These are phyloP conservation scores for Aurelia sp. DNA, from an alignment of 30 jellyfish, hydroid and myxozoan species.

Conservation along the genomic window DNA sequence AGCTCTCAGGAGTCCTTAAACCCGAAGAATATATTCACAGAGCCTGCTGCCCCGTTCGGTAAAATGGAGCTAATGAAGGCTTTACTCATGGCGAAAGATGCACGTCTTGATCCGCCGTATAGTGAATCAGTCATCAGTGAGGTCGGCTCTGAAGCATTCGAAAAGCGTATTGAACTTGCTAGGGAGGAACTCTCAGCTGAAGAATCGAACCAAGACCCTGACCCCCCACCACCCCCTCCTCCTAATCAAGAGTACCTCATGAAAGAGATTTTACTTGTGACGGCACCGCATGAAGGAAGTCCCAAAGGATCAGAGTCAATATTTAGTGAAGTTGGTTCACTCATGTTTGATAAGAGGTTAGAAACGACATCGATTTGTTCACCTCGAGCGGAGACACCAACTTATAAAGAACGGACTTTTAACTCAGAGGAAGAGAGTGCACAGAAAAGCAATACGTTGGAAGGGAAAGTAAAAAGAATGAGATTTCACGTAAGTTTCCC, in stretches of 20 bases:
- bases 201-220: slow-evolving; percentile 54
- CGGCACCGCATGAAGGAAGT: slow-evolving; percentile 89
- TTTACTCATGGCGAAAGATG: slow-evolving; percentile 61
- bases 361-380: slow-evolving; percentile 79
- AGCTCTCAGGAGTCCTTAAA: slow-evolving; percentile 11
- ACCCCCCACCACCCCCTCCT: slow-evolving; percentile 94
- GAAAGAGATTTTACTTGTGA: slow-evolving; percentile 90
- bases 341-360: slow-evolving; percentile 80
- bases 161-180: slow-evolving; percentile 79
- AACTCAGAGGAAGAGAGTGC: slow-evolving; percentile 50
- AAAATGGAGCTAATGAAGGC: slow-evolving; percentile 96
- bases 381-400: slow-evolving; percentile 96
- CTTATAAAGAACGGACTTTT: slow-evolving; percentile 34
- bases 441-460: slow-evolving; percentile 39
- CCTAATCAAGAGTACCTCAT: slow-evolving; percentile 82
- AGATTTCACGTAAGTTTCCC: slow-evolving; percentile 73
- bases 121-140: slow-evolving; percentile 96
- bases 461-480: slow-evolving; percentile 79
- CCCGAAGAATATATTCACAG: slow-evolving; percentile 54
- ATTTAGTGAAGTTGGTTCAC: slow-evolving; percentile 96
- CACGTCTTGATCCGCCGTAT: slow-evolving; percentile 46
- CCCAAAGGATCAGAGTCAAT: slow-evolving; percentile 82
- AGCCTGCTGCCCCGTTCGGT: slow-evolving; percentile 87
- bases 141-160: slow-evolving; percentile 97
- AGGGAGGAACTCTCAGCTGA: slow-evolving; percentile 71